These are phyloP conservation scores for Drosophila teissieri DNA, from an alignment of 1,140 invertebrate species.

Conservation along the genomic window DNA sequence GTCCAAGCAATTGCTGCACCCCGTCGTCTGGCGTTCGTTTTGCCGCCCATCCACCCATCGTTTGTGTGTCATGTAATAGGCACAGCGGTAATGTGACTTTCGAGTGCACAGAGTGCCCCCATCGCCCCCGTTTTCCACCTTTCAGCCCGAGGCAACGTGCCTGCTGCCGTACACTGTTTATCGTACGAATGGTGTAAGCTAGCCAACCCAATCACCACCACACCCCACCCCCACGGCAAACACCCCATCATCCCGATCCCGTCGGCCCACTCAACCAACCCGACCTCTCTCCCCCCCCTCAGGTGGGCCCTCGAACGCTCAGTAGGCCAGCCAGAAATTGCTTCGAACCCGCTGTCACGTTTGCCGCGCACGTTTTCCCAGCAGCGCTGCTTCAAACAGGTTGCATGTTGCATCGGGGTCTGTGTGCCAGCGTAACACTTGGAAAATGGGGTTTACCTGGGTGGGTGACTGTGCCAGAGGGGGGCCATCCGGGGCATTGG, in stretches of 20 bases:
- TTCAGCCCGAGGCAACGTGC: conserved; percentile 41
- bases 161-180: conserved; percentile 52
- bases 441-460: conserved; percentile 21
- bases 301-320: conserved; percentile 38
- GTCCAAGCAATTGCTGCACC: conserved; percentile 45
- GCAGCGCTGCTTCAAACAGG: conserved; percentile 63
- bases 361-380: conserved; percentile 75
- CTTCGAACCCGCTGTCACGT: conserved; percentile 75
- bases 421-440: conserved; percentile 56
- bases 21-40: conserved; percentile 29
- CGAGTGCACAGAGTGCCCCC: conserved; percentile 18
- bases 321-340: conserved; percentile 69
- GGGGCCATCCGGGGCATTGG: neutral
- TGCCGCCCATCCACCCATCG: neutral
- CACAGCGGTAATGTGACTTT: conserved; percentile 62
- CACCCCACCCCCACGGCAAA: neutral
- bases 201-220: conserved; percentile 2
- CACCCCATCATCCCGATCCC: conserved; percentile 2
- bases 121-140: neutral
- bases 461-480: neutral
- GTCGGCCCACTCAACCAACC: too few relatives aligned
- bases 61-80: conserved; percentile 62
- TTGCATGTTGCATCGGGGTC: conserved; percentile 60
- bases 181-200: conserved; percentile 47
- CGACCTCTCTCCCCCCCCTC: neutral